Conservation (phyloP, 2,888 invertebrate species). For the Noctua pronuba region DNA sequence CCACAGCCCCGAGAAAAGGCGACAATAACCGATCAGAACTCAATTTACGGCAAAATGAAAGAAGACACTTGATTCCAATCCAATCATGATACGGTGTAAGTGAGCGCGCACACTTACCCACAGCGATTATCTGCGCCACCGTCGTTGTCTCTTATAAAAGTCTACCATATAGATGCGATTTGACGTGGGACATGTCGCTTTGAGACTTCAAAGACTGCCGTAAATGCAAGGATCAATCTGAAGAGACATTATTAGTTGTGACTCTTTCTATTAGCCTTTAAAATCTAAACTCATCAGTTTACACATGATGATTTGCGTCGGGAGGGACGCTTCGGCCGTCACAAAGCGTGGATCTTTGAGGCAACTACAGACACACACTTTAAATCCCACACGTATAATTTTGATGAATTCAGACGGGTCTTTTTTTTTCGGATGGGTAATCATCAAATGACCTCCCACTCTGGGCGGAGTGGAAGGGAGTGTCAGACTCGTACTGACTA, state of each 20-base stretch:
- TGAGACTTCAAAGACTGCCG: background rate
- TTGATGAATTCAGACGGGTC: no score
- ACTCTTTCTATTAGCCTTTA: background rate
- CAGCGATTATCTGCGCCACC: slow-evolving; percentile 42
- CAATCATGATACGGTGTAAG: slow-evolving; percentile 63
- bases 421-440: no score
- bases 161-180: background rate
- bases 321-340: background rate
- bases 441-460: no score
- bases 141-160: background rate
- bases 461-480: no score
- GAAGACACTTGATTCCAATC: slow-evolving; percentile 68
- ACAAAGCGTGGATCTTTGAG: background rate
- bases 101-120: slow-evolving; percentile 54
- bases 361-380: background rate
- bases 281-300: background rate
- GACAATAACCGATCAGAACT: slow-evolving; percentile 55
- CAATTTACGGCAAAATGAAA: slow-evolving; percentile 67
- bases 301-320: background rate
- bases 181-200: background rate
- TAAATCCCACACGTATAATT: background rate
- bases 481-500: no score
- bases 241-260: background rate
- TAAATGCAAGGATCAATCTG: background rate
- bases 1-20: slow-evolving; percentile 36